Conservation (phyloP, 2,113 vertebrate species). For the Chaetorhynchus papuensis region DNA sequence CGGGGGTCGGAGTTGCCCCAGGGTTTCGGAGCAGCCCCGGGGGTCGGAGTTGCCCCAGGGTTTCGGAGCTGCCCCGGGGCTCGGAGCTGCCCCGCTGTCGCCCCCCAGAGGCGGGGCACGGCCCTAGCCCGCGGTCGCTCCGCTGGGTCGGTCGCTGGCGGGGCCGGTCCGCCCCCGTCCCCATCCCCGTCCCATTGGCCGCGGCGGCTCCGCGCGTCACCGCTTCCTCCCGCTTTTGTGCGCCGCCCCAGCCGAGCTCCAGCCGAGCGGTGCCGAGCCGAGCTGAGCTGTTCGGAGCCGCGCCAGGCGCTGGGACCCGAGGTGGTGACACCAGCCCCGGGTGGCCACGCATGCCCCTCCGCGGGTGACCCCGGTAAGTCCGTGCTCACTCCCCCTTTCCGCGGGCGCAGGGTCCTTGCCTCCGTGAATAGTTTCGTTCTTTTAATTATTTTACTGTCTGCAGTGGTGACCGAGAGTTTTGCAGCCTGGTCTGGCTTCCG, state of each 20-base stretch:
- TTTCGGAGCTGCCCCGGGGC: not conserved
- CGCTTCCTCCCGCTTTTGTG: constrained; percentile 55
- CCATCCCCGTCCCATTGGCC: not conserved
- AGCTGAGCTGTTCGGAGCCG: accelerated
- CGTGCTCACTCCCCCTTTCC: accelerated
- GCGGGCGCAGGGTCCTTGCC: not conserved
- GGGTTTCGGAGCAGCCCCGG: not conserved
- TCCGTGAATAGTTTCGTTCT: not conserved
- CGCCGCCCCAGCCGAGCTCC: not conserved
- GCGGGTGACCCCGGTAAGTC: not conserved
- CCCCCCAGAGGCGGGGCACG: not conserved
- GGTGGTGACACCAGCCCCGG: not conserved
- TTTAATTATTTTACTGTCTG: not conserved
- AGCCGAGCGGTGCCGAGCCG: not conserved
- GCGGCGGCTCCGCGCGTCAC: constrained; percentile 15
- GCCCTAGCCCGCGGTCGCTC: not conserved
- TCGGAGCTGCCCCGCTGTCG: not conserved
- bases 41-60: not conserved
- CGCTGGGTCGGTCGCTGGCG: not conserved
- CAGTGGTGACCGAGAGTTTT: not conserved
- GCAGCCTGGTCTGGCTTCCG: not conserved
- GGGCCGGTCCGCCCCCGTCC: not conserved
- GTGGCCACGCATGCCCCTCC: not conserved
- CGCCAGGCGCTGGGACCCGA: not conserved
- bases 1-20: not conserved